phyloP scores from a whole-genome alignment of 1,140 invertebrate genomes.

The Hirudo medicinalis region DNA sequence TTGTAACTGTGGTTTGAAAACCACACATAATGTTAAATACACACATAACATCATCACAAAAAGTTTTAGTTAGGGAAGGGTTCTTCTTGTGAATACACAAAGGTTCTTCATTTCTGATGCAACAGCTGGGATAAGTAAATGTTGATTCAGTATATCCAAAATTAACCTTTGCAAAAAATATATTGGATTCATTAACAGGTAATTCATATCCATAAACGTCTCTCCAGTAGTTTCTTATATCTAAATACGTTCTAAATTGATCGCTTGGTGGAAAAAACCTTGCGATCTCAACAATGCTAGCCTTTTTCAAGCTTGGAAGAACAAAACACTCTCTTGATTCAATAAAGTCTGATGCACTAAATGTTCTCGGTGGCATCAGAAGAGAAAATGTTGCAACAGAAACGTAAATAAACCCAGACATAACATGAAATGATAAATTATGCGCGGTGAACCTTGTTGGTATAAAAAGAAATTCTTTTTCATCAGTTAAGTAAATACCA shows the following conservation, averaged over 20 bases:
- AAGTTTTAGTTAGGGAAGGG: background rate
- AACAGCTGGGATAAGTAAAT: background rate
- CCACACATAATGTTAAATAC: background rate
- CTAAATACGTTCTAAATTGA: background rate
- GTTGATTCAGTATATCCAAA: slow-evolving; percentile 3
- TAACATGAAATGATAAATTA: background rate
- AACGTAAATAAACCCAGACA: background rate
- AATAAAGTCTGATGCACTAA: background rate
- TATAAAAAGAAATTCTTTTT: background rate
- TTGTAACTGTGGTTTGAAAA: background rate
- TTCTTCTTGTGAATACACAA: background rate
- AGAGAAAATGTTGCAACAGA: background rate
- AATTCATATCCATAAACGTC: background rate
- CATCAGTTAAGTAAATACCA: background rate
- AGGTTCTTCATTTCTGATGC: background rate
- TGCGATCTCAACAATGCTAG: background rate
- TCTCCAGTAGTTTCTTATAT: slow-evolving; percentile 1
- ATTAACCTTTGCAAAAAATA: slow-evolving; percentile 1
- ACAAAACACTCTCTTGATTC: too few relatives aligned
- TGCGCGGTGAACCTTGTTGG: background rate
- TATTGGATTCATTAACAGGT: background rate
- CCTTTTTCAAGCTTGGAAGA: slow-evolving; percentile 1
- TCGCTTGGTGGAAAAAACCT: background rate
- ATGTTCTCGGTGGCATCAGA: background rate
- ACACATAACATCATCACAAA: background rate